Evolutionary conservation across 2,888 invertebrate genomes (phyloP).

Genomic region (Ectropis crepuscularia): DNA sequence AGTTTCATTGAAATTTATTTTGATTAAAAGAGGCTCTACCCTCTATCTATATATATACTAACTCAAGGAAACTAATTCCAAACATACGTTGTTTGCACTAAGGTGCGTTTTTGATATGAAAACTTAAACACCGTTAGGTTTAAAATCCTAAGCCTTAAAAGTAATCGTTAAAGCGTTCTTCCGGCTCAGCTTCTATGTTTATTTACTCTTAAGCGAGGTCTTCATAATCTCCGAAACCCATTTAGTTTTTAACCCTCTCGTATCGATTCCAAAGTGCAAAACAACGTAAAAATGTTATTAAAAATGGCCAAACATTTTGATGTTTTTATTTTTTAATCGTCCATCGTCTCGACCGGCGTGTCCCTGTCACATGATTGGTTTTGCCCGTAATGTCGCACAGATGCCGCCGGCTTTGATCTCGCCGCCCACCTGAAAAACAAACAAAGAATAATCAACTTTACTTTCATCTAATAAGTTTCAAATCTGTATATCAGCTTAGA

Average conservation of each 20-base stretch:
- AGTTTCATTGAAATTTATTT: no score
- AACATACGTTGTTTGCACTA: no score
- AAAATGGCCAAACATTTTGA: conserved; percentile 64
- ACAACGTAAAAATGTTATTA: conserved; percentile 28
- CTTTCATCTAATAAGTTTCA: not conserved
- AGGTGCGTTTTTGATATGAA: no score
- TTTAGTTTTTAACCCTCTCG: conserved; percentile 19
- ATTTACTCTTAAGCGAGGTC: conserved; percentile 1
- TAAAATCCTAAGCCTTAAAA: not conserved
- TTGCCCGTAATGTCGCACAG: conserved; percentile 70
- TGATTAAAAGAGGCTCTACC: no score
- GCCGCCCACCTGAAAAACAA: conserved; percentile 54
- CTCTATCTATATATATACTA: no score
- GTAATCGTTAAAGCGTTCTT: not conserved
- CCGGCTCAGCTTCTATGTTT: not conserved
- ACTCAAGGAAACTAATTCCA: no score
- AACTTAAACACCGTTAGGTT: no score
- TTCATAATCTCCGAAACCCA: conserved; percentile 13
- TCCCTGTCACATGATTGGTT: conserved; percentile 76
- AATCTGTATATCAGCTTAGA: conserved; percentile 13
- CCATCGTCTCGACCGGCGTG: conserved; percentile 42
- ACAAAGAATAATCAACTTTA: conserved; percentile 32
- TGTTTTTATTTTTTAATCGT: conserved; percentile 51
- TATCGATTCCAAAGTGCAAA: conserved; percentile 31
- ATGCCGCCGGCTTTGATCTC: conserved; percentile 72